Conservation (phyloP, 2,888 invertebrate species). For the Dolichomitus sp. region DNA sequence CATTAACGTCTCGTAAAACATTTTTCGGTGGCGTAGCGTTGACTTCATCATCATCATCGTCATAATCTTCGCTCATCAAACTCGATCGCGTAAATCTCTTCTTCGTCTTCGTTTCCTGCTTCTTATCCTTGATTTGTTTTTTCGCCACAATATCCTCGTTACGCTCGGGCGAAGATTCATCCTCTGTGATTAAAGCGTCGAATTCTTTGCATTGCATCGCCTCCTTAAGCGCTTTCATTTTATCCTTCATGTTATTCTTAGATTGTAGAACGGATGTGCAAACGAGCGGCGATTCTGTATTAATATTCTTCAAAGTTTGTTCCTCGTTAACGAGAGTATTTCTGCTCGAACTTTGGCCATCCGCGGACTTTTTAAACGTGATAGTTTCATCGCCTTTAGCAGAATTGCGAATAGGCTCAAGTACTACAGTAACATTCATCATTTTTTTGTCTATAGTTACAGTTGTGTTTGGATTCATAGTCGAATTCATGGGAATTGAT, state of each 20-base stretch:
- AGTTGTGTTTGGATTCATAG: constrained; percentile 79
- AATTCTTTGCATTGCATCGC: constrained; percentile 69
- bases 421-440: constrained; percentile 79
- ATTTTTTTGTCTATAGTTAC: constrained; percentile 72
- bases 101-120: constrained; percentile 48
- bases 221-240: constrained; percentile 59
- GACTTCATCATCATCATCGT: constrained; percentile 74
- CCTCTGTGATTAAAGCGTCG: constrained; percentile 81
- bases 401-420: constrained; percentile 74
- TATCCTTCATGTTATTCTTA: constrained; percentile 53
- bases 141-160: constrained; percentile 39
- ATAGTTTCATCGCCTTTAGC: constrained; percentile 77
- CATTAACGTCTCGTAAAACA: constrained; percentile 55
- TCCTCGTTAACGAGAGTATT: constrained; percentile 49
- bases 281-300: constrained; percentile 26
- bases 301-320: background rate
- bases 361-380: constrained; percentile 70
- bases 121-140: constrained; percentile 37
- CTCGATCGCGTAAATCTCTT: constrained; percentile 59
- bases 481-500: constrained; percentile 81
- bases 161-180: constrained; percentile 81
- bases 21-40: constrained; percentile 73
- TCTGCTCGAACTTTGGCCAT: constrained; percentile 15
- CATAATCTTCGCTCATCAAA: constrained; percentile 69
- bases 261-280: constrained; percentile 28